A percentile compares a stretch with the other conserved stretches of the same genome.
These are phyloP conservation scores for Chromobotia macracanthus DNA, from an alignment of 2,797 vertebrate species.

Conservation along the genomic window DNA sequence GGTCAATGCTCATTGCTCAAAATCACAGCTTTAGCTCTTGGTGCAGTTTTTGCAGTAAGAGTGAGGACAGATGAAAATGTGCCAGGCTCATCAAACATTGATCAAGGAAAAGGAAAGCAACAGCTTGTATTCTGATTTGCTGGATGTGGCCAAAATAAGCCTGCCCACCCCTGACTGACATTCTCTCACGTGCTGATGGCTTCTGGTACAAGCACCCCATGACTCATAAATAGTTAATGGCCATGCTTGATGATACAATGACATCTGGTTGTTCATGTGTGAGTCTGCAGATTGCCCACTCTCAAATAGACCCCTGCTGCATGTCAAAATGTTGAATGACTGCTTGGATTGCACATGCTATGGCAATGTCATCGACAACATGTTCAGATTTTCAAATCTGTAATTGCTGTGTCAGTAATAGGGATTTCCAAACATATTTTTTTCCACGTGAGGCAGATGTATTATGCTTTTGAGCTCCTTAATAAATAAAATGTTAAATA, in stretches of 20 bases:
- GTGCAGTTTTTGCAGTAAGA: constrained; percentile 37
- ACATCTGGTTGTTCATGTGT: constrained; percentile 71
- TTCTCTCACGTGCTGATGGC: constrained; percentile 57
- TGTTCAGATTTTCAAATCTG: neutral
- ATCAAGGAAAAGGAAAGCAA: constrained; percentile 33
- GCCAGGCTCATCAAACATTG: constrained; percentile 44
- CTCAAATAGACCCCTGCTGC: constrained; percentile 56
- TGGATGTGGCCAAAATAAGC: constrained; percentile 50
- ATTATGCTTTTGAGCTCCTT: too few relatives aligned
- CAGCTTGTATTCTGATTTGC: constrained; percentile 34
- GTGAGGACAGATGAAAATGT: constrained; percentile 48
- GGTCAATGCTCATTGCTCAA: neutral
- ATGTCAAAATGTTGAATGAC: constrained; percentile 43
- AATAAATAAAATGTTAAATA: too few relatives aligned
- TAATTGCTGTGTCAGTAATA: neutral
- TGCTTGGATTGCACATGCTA: neutral
- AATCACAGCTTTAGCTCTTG: neutral
- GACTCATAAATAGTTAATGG: constrained; percentile 75
- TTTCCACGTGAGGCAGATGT: too few relatives aligned
- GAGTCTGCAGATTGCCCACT: constrained; percentile 49
- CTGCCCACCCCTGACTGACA: constrained; percentile 28
- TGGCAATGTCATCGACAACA: neutral
- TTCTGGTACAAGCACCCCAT: constrained; percentile 62
- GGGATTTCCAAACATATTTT: neutral
- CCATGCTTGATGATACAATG: constrained; percentile 66